A percentile compares a stretch with the other conserved stretches of the same genome.
phyloP scores from a whole-genome alignment of 1,140 invertebrate genomes.

The Notospermus geniculatus region DNA sequence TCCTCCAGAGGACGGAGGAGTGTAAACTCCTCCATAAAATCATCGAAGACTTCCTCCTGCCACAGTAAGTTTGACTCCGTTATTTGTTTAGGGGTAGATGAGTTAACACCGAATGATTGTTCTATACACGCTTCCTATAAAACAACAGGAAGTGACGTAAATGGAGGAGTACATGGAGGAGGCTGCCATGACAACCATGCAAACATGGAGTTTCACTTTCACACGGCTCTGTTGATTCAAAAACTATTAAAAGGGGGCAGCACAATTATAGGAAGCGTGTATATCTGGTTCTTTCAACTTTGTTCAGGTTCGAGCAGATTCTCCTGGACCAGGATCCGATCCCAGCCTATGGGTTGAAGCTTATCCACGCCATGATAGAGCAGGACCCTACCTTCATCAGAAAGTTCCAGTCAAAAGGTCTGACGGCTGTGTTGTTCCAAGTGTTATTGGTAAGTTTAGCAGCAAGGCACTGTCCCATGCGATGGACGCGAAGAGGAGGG shows the following conservation, averaged over 20 bases:
- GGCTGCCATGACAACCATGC: too few species aligned
- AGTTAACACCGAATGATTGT: too few species aligned
- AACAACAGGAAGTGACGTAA: too few species aligned
- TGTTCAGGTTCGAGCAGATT: slow-evolving; percentile 47
- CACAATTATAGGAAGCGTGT: too few species aligned
- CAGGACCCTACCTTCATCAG: slow-evolving; percentile 37
- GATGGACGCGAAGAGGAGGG: neutral
- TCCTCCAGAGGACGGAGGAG: slow-evolving; percentile 24
- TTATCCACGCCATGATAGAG: slow-evolving; percentile 39
- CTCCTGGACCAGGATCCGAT: slow-evolving; percentile 47
- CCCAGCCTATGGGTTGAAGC: slow-evolving; percentile 44
- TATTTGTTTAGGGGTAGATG: too few species aligned
- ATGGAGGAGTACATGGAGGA: too few species aligned
- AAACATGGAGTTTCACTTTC: too few species aligned
- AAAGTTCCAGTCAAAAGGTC: slow-evolving; percentile 36
- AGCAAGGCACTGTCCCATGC: neutral
- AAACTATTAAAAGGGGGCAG: too few species aligned
- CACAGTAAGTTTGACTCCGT: slow-evolving; percentile 45
- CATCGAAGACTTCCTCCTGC: slow-evolving; percentile 43
- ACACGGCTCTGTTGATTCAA: too few species aligned
- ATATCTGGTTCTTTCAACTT: too few species aligned
- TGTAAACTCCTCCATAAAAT: slow-evolving; percentile 37
- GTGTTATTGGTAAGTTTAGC: slow-evolving; percentile 36
- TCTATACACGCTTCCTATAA: too few species aligned
- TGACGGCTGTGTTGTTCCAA: slow-evolving; percentile 46